Percentiles rank a stretch among this genome's conserved stretches.
These are phyloP conservation scores for Lasioglossum lativentre DNA, from an alignment of 2,888 invertebrate species.

Conservation along the genomic window DNA sequence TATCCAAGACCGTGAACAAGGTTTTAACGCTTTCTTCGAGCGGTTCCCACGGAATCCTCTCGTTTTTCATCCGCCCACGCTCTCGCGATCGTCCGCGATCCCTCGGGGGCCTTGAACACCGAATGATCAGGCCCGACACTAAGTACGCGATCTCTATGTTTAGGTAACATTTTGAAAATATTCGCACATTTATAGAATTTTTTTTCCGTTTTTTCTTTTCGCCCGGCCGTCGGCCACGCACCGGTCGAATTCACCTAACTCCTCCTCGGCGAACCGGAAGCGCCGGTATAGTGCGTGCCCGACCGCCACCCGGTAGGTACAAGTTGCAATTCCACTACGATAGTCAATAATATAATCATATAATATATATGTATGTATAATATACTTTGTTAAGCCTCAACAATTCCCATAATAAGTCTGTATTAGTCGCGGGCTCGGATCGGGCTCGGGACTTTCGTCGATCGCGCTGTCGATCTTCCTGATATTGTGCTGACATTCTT, in stretches of 20 bases:
- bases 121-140: constrained; percentile 61
- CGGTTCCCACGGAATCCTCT: constrained; percentile 3
- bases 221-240: constrained; percentile 27
- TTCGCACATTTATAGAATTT: constrained; percentile 55
- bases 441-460: constrained; percentile 54
- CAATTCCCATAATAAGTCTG: constrained; percentile 80
- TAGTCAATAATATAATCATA: constrained; percentile 69
- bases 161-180: constrained; percentile 70
- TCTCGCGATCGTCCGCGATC: constrained; percentile 55
- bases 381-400: constrained; percentile 80
- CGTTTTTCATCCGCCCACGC: neutral
- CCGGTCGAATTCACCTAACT: neutral
- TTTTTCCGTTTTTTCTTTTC: constrained; percentile 28
- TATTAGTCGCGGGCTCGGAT: constrained; percentile 59
- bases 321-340: constrained; percentile 74
- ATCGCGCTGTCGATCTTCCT: constrained; percentile 17
- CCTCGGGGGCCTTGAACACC: constrained; percentile 34
- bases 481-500: neutral
- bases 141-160: constrained; percentile 58
- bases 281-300: constrained; percentile 19
- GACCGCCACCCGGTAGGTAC: constrained; percentile 60
- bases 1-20: neutral
- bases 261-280: neutral
- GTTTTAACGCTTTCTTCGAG: neutral
- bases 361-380: constrained; percentile 71